Evolutionary conservation across 2,888 invertebrate genomes (phyloP).

Genomic region (Cataglyphis livida): DNA sequence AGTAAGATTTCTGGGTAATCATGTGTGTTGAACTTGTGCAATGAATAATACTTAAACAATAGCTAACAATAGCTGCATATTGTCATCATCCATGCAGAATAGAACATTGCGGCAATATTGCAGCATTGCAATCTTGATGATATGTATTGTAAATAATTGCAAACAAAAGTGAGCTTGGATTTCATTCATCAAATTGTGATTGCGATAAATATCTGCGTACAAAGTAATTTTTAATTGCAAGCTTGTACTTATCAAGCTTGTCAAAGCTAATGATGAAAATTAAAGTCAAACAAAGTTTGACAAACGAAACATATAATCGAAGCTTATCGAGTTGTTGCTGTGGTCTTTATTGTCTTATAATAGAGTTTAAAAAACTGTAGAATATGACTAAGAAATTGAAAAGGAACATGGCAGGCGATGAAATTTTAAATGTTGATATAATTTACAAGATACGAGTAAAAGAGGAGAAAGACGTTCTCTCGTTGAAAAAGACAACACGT

Average conservation of each 20-base stretch:
- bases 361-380: not conserved
- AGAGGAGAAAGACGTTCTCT: slow-evolving; percentile 9
- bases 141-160: not conserved
- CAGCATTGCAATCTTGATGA: not conserved
- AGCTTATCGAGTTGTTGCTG: not conserved
- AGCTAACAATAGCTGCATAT: not conserved
- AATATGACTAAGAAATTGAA: not conserved
- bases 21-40: not conserved
- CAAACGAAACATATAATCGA: not conserved
- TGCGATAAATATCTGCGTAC: not conserved
- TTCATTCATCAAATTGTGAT: not conserved
- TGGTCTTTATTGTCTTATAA: not conserved
- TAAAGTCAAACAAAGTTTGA: not conserved
- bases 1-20: slow-evolving; percentile 22
- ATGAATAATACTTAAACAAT: not conserved
- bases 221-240: not conserved
- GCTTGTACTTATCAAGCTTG: not conserved
- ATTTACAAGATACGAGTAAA: not conserved
- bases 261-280: not conserved
- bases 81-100: not conserved
- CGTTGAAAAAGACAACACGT: slow-evolving; percentile 7
- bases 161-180: not conserved
- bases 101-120: not conserved
- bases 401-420: not conserved
- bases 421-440: not conserved